These are phyloP conservation scores for Mythimna impura DNA, from an alignment of 2,888 invertebrate genomes.

Conservation along the genomic window DNA sequence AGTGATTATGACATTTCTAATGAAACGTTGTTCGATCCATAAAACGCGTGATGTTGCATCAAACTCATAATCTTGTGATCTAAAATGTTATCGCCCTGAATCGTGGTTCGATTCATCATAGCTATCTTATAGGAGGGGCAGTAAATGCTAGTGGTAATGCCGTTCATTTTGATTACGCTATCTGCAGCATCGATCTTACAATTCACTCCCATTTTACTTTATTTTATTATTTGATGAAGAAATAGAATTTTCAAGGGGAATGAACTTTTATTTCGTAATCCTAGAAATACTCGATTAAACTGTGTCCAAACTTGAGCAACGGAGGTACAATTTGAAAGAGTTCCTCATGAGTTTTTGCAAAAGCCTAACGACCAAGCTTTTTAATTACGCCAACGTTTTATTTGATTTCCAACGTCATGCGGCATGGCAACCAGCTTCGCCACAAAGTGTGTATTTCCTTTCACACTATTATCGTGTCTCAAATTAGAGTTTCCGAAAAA, in stretches of 20 bases:
- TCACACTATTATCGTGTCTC: constrained; percentile 46
- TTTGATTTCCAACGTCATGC: constrained; percentile 24
- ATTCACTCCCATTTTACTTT: constrained; percentile 46
- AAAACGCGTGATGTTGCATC: constrained; percentile 51
- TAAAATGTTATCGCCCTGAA: constrained; percentile 49
- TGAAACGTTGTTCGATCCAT: constrained; percentile 45
- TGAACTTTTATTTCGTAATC: constrained; percentile 17
- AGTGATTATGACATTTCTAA: constrained; percentile 62
- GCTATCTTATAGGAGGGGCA: constrained; percentile 35
- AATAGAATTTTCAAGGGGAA: constrained; percentile 26
- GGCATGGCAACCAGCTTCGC: constrained; percentile 29
- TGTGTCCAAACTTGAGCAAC: not conserved
- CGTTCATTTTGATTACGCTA: constrained; percentile 50
- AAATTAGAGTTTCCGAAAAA: constrained; percentile 53
- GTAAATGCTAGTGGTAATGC: constrained; percentile 43
- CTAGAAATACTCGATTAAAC: not conserved
- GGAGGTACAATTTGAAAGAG: constrained; percentile 1
- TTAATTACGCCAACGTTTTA: constrained; percentile 32
- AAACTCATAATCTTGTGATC: constrained; percentile 58
- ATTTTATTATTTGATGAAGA: constrained; percentile 36
- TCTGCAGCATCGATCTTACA: constrained; percentile 53
- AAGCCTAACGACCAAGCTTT: constrained; percentile 16
- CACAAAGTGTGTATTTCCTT: constrained; percentile 44
- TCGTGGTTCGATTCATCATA: constrained; percentile 54
- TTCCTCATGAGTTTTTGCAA: constrained; percentile 6